Conservation (phyloP, 2,113 vertebrate genomes). For the Gavialis gangeticus region DNA sequence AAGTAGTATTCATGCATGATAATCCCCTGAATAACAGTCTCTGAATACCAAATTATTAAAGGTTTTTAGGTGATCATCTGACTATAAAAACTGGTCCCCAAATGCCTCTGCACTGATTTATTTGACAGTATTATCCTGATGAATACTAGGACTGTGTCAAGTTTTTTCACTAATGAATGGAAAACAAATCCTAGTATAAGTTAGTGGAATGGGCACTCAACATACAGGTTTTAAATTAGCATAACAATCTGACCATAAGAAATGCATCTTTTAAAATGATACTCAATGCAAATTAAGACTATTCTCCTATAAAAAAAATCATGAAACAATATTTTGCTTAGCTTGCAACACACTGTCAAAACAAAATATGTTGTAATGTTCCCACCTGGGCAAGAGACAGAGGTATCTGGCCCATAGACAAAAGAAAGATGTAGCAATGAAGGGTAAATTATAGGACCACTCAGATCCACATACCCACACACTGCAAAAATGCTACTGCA, state of each 20-base stretch:
- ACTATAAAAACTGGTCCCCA: background rate
- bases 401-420: accelerated
- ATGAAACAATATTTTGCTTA: background rate
- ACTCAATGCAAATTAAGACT: background rate
- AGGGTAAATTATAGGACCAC: background rate
- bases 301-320: background rate
- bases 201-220: background rate
- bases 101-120: background rate
- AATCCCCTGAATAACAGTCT: too few relatives aligned
- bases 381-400: background rate
- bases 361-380: background rate
- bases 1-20: background rate
- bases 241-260: too few relatives aligned
- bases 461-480: background rate
- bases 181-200: background rate
- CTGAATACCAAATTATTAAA: too few relatives aligned
- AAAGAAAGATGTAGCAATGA: background rate
- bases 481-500: background rate
- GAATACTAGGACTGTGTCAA: background rate
- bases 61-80: too few relatives aligned
- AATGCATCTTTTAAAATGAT: background rate
- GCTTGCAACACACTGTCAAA: background rate
- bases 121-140: background rate
- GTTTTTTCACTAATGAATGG: background rate
- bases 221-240: background rate